phyloP scores from a whole-genome alignment of 2,113 vertebrate species.

The Pteronura brasiliensis region DNA sequence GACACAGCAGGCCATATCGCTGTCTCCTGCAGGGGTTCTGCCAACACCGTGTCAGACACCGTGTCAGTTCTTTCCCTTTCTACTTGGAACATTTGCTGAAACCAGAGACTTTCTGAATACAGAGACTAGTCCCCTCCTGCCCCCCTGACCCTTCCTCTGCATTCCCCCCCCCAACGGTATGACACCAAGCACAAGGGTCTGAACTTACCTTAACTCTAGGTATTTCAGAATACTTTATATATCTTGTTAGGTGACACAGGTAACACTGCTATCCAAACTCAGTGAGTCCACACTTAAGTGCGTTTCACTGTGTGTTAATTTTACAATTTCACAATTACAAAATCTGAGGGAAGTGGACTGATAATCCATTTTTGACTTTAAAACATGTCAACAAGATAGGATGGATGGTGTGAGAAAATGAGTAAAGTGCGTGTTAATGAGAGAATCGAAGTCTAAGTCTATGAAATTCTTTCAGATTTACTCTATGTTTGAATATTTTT shows the following conservation, averaged over 20 bases:
- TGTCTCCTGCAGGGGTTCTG: no score
- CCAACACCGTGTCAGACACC: not conserved
- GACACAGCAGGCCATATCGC: not conserved
- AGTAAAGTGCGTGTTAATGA: not conserved
- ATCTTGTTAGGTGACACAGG: not conserved
- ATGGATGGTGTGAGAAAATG: not conserved
- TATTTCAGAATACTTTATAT: not conserved
- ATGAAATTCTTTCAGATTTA: not conserved
- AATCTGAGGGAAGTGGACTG: not conserved
- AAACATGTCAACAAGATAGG: not conserved
- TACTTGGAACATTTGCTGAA: not conserved
- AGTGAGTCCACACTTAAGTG: not conserved
- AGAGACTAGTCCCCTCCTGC: not conserved
- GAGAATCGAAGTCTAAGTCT: not conserved
- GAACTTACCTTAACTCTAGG: not conserved
- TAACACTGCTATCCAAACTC: not conserved
- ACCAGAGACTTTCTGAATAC: not conserved
- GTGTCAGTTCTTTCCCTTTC: not conserved
- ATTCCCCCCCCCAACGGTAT: not conserved
- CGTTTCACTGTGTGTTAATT: not conserved
- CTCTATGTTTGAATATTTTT: not conserved
- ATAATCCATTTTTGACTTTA: not conserved
- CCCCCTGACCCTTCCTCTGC: not conserved
- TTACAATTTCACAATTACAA: not conserved
- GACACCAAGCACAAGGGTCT: not conserved